Evolutionary conservation across 30 jellyfish, hydroid and myxozoan genomes (phyloP).

Genomic region (Rhopilema esculentum): DNA sequence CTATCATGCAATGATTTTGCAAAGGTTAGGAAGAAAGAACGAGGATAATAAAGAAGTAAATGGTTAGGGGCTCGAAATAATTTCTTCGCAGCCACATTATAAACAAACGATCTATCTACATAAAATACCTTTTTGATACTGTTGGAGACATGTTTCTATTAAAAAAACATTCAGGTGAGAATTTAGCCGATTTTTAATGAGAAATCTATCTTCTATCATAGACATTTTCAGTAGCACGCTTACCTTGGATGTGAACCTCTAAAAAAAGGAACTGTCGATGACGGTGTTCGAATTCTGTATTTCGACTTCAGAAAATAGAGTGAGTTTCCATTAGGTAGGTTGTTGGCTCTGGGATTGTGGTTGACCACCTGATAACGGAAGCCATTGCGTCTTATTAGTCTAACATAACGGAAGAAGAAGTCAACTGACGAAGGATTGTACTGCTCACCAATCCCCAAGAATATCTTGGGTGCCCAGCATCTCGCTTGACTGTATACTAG

Average conservation of each 20-base stretch:
- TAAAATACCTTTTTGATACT: too few species aligned
- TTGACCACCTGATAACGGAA: not conserved
- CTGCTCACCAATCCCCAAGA: conserved; percentile 38
- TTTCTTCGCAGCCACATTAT: too few species aligned
- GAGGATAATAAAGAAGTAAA: too few species aligned
- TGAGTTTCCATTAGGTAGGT: conserved; percentile 18
- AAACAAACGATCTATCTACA: too few species aligned
- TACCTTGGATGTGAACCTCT: conserved; percentile 31
- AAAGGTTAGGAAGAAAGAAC: too few species aligned
- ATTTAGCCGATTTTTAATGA: too few species aligned
- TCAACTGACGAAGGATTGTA: conserved; percentile 43
- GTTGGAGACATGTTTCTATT: too few species aligned
- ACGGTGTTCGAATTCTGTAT: conserved; percentile 4
- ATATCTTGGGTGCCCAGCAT: conserved; percentile 55
- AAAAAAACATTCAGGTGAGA: too few species aligned
- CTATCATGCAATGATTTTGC: too few species aligned
- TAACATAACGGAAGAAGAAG: conserved; percentile 43
- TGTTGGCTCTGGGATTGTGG: not conserved
- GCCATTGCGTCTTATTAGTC: not conserved
- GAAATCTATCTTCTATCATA: too few species aligned
- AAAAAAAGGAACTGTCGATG: conserved; percentile 32
- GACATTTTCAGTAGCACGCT: too few species aligned
- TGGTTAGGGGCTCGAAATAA: too few species aligned
- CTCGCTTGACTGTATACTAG: conserved; percentile 13
- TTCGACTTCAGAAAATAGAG: conserved; percentile 35